phyloP scores from a whole-genome alignment of 2,113 vertebrate species.

The Podarcis cretensis region DNA sequence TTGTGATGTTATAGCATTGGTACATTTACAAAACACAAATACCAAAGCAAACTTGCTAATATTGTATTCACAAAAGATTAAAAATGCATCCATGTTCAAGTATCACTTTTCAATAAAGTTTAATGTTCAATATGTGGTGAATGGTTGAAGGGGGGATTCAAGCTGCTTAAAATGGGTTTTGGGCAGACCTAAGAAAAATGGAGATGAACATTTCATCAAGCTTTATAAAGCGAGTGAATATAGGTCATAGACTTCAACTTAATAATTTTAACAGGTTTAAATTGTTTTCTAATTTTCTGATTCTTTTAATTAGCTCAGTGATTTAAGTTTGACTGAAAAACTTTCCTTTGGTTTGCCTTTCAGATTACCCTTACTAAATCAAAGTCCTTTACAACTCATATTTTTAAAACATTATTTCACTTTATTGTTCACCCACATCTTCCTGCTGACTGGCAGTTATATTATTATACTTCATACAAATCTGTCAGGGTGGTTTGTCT shows the following conservation, averaged over 20 bases:
- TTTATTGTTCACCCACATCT: not conserved
- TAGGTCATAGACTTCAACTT: too few relatives aligned
- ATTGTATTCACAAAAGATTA: conserved; percentile 46
- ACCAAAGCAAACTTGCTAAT: conserved; percentile 13
- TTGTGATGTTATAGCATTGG: conserved; percentile 29
- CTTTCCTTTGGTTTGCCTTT: not conserved
- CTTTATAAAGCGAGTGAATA: too few relatives aligned
- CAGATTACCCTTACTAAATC: conserved; percentile 11
- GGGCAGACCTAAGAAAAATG: not conserved
- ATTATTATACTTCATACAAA: conserved; percentile 23
- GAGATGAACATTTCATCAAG: too few relatives aligned
- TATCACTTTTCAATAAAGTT: conserved; percentile 24
- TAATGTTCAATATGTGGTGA: not conserved
- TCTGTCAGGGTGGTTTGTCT: not conserved
- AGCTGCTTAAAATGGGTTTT: not conserved
- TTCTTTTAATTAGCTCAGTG: not conserved
- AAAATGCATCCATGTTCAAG: conserved; percentile 16
- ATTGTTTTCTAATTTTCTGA: not conserved
- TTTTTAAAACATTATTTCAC: conserved; percentile 8
- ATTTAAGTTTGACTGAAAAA: not conserved
- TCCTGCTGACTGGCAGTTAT: not conserved
- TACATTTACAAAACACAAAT: conserved; percentile 16
- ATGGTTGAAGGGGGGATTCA: not conserved
- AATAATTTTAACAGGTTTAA: not conserved
- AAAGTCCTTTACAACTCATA: not conserved